Conservation (phyloP, 64 coral and sea anemone genomes). For the Stichodactyla helianthus region DNA sequence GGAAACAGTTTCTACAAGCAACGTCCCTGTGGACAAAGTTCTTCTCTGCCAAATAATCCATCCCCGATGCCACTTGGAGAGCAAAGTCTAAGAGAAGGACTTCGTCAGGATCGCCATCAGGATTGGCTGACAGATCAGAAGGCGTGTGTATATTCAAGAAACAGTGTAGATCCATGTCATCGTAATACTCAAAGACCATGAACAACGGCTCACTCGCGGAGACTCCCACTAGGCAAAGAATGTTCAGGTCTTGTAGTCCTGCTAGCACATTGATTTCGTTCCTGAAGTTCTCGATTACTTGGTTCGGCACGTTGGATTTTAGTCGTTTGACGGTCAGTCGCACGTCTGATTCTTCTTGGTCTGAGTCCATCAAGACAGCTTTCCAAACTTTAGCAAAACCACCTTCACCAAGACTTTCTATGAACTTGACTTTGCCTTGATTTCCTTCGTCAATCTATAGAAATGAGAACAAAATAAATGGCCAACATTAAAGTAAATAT, state of each 20-base stretch:
- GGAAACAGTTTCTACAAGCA: slow-evolving; percentile 81
- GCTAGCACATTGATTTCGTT: slow-evolving; percentile 62
- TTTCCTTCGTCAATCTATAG: slow-evolving; percentile 57
- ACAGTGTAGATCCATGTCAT: slow-evolving; percentile 71
- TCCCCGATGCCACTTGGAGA: slow-evolving; percentile 83
- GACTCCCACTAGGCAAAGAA: slow-evolving; percentile 80
- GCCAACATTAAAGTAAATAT: background rate
- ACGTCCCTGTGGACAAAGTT: slow-evolving; percentile 88
- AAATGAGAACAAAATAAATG: background rate
- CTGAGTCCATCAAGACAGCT: slow-evolving; percentile 61
- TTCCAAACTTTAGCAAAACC: slow-evolving; percentile 74
- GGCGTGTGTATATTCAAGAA: slow-evolving; percentile 48
- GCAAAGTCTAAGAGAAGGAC: slow-evolving; percentile 75
- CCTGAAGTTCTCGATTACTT: slow-evolving; percentile 70
- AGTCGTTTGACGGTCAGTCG: slow-evolving; percentile 79
- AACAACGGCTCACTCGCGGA: slow-evolving; percentile 66
- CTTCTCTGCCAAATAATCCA: slow-evolving; percentile 84
- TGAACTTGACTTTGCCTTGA: slow-evolving; percentile 80
- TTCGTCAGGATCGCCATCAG: slow-evolving; percentile 37
- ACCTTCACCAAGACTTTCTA: slow-evolving; percentile 78
- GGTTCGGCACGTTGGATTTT: slow-evolving; percentile 52
- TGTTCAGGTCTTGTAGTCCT: slow-evolving; percentile 81
- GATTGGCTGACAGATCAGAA: slow-evolving; percentile 5
- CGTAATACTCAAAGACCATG: slow-evolving; percentile 87
- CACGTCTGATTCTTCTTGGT: slow-evolving; percentile 58